Evolutionary conservation across 2,797 vertebrate species (phyloP), one percentile per base, ranked within the genome.

Genomic region (Parauchenoglanis punctatus): DNA sequence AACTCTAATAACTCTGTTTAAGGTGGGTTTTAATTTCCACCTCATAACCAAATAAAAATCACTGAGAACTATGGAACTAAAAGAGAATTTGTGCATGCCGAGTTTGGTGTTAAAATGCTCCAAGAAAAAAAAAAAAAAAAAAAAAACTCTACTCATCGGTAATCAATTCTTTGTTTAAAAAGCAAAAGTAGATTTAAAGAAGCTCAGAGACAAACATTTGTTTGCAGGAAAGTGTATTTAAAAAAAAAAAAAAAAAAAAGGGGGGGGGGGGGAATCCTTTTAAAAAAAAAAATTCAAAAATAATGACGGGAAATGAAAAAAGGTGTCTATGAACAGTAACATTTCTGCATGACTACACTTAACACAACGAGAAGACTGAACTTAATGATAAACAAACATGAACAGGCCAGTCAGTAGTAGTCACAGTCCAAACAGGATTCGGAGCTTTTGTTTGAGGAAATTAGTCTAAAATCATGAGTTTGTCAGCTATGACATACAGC

Each of bases 351-450:
- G 81, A 68, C 23, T 72, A 89, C 59, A 81, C 84, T 70, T 20
- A 87, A 63, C 73, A 85, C 84, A 87, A 86, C 10, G 10, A 81
- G 4, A 31, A 40, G 44, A 83, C 82, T 63, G 77, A 88, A 85
- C 72, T 81, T 61, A 52, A 81, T 85, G 78, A 89, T 76, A 84
- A 81, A 77, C 72, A 18, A 15, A 78, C 77, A 80, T 12, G 13
- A 80, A 15, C 59, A 46, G 88, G 84, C 52, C 83, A 89, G 87
- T 92, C 89, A 92, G 87, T 90, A 87, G 92, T 91, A 86, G 84
- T 90, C 84, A 44, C 49, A 77, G 73, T 85, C 83, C 83, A 80
- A 20, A 86, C 61, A 70, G 65, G 52, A 68, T 8, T 25, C 25
- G 17, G 25, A 88, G 68, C 76, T 56, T 58, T 67, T 17, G 59